These are phyloP conservation scores for Drosophila percnosoma DNA, from an alignment of 2,888 invertebrate species.

Conservation along the genomic window DNA sequence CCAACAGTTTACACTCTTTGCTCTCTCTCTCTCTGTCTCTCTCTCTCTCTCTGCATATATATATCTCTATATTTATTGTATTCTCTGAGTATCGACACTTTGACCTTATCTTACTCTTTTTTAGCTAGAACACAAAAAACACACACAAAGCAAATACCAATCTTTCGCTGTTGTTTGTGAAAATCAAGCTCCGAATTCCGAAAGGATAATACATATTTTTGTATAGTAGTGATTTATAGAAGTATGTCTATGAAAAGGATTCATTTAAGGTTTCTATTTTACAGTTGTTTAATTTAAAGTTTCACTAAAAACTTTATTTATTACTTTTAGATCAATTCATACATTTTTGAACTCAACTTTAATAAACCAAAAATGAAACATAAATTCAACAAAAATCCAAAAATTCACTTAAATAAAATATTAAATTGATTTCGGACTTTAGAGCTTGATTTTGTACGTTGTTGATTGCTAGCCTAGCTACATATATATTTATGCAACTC, in stretches of 20 bases:
- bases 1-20: not conserved
- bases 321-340: not conserved
- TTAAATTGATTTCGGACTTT: conserved; percentile 11
- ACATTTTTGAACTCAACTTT: not conserved
- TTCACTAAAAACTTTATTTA: too few relatives aligned
- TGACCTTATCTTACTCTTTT: conserved; percentile 9
- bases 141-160: conserved; percentile 7
- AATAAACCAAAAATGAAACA: fast-evolving
- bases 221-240: not conserved
- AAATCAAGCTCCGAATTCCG: conserved; percentile 15
- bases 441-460: conserved; percentile 40
- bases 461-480: conserved; percentile 39
- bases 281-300: not conserved
- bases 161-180: conserved; percentile 35
- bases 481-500: conserved; percentile 43
- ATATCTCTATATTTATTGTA: not conserved
- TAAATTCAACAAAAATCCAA: not conserved
- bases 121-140: conserved; percentile 19
- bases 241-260: not conserved
- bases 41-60: not conserved
- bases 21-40: not conserved
- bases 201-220: not conserved
- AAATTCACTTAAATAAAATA: not conserved
- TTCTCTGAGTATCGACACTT: conserved; percentile 18
- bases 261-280: not conserved